Percentiles rank a stretch among this genome's conserved stretches.
Evolutionary conservation across 2,113 vertebrate genomes (phyloP).

Genomic region (Deroptyus accipitrinus): DNA sequence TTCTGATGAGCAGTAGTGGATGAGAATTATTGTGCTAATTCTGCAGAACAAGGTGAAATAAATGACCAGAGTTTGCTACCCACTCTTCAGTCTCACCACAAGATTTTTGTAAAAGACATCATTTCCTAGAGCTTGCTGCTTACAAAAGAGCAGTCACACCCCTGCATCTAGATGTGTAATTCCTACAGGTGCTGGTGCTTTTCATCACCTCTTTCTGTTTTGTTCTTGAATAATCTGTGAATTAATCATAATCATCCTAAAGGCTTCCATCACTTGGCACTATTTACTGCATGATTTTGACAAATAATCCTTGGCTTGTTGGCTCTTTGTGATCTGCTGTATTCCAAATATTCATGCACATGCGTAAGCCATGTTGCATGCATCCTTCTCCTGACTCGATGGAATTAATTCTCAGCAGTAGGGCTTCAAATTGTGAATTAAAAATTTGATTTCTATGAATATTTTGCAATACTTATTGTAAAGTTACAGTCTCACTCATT

Average conservation of each 20-base stretch:
- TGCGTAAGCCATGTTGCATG: neutral
- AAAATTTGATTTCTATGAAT: neutral
- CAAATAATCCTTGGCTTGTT: neutral
- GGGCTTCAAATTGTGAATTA: neutral
- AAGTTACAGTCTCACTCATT: neutral
- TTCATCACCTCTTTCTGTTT: neutral
- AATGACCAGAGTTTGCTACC: conserved; percentile 17
- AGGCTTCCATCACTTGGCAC: neutral
- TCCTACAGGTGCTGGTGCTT: neutral
- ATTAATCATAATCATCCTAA: neutral
- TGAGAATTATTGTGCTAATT: neutral
- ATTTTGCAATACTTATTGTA: neutral
- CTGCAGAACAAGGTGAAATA: neutral
- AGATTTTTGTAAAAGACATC: neutral
- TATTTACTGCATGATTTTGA: neutral
- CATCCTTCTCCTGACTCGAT: neutral
- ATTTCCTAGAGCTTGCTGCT: neutral
- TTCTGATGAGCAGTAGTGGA: neutral
- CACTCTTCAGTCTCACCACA: conserved; percentile 31
- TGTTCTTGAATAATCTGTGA: neutral
- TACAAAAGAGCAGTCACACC: neutral
- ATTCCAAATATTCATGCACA: neutral
- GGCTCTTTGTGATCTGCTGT: neutral
- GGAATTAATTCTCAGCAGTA: neutral
- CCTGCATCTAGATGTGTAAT: neutral